These are phyloP conservation scores for Tiliacea aurago DNA, from an alignment of 2,888 invertebrate species.

Conservation along the genomic window DNA sequence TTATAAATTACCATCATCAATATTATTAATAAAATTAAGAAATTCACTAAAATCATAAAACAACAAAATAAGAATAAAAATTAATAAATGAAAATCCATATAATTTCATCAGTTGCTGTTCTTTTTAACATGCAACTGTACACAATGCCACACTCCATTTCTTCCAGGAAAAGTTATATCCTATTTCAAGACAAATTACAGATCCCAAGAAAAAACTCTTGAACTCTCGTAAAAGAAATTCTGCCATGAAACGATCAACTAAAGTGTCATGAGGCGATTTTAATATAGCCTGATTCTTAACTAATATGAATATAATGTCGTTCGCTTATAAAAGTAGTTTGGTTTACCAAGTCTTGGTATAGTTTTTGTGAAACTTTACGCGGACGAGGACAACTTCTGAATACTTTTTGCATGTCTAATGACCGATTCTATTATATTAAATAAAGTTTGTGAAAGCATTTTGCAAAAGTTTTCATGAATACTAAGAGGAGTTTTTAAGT, in stretches of 20 bases:
- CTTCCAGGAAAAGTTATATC: background rate
- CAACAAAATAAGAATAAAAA: too few species aligned
- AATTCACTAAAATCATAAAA: too few species aligned
- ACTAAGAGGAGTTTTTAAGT: conserved; percentile 46
- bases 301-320: conserved; percentile 50
- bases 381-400: conserved; percentile 49
- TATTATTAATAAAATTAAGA: too few species aligned
- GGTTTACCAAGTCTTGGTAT: conserved; percentile 46
- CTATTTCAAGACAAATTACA: conserved; percentile 8
- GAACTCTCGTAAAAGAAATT: conserved; percentile 8
- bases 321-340: conserved; percentile 50
- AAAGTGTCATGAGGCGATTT: conserved; percentile 44
- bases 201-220: background rate
- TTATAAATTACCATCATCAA: too few species aligned
- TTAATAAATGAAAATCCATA: too few species aligned
- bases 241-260: conserved; percentile 28
- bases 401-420: conserved; percentile 63
- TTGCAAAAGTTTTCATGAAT: conserved; percentile 57
- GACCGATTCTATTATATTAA: conserved; percentile 60
- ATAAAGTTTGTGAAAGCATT: conserved; percentile 61
- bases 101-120: too few species aligned
- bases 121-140: too few species aligned
- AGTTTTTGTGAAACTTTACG: conserved; percentile 55
- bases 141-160: too few species aligned
- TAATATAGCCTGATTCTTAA: conserved; percentile 36